Evolutionary conservation across 2,113 vertebrate genomes (phyloP), one percentile per base, ranked within the genome.

Genomic region (Muscicapa adusta): DNA sequence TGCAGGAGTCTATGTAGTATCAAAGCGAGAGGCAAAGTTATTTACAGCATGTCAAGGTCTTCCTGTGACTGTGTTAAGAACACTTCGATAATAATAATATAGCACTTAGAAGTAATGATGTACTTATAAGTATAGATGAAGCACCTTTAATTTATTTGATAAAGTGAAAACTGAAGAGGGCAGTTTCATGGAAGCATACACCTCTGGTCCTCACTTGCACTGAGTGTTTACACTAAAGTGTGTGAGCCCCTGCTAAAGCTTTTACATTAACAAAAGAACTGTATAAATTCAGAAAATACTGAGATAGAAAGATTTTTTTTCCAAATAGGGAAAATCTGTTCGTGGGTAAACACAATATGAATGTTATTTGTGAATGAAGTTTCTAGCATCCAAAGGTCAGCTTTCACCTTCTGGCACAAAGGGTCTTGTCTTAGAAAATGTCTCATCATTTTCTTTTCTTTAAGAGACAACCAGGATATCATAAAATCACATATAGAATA

Each of bases 151-250:
- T 97, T 96, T 96, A 96, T 96, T 94, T 86, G 94, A 97, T 97
- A 98, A 97, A 96, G 97, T 94, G 96, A 94, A 95, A 97, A 97
- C 96, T 98, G 97, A 97, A 97, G 98, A 96, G 97, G 97, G 96
- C 97, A 97, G 94, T 95, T 97, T 95, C 60, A 26, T 54, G 89
- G 95, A 97, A 95, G 91, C 85, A 42, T 65, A 92, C 82, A 97
- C 97, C 97, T 96, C 95, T 96, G 96, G 96, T 96, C 97, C 96
- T 94, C 78, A 89, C 94, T 72, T 82, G 42, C 29, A 96, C 95
- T 47, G 92, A 97, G 96, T 93, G 96, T 96, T 91, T 96, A 97
- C 80, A 97, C 89, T 89, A 34, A 96, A 93, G 88, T 24, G 70
- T 85, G 76, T 72, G 95, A 80, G 38, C 76, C 33, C 23, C 50